These are phyloP conservation scores for Motacilla tschutschensis DNA, from an alignment of 2,113 vertebrate genomes.

Conservation along the genomic window DNA sequence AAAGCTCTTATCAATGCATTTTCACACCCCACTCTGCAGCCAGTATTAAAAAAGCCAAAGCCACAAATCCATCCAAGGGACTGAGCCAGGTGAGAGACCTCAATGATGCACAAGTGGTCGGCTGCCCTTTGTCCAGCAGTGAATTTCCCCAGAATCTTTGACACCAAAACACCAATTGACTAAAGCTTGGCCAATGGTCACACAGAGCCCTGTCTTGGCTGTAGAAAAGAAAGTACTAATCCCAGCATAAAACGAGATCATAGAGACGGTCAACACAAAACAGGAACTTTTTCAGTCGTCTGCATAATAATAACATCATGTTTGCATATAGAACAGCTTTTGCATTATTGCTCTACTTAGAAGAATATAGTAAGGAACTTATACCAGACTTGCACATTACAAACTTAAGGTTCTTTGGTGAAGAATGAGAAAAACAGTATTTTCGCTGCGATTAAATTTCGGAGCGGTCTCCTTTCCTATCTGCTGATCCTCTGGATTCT, in stretches of 20 bases:
- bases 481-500: slow-evolving; percentile 84
- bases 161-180: background rate
- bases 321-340: slow-evolving; percentile 83
- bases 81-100: background rate
- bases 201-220: slow-evolving; percentile 58
- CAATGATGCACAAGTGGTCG: background rate
- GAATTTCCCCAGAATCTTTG: slow-evolving; percentile 11
- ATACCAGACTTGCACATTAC: slow-evolving; percentile 80
- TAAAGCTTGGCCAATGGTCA: slow-evolving; percentile 61
- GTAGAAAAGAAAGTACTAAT: slow-evolving; percentile 57
- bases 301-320: slow-evolving; percentile 73
- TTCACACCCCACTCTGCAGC: fast-evolving
- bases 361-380: slow-evolving; percentile 78
- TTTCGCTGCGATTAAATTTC: slow-evolving; percentile 61
- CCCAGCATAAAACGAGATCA: slow-evolving; percentile 63
- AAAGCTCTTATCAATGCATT: fast-evolving
- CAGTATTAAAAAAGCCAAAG: background rate
- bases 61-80: background rate
- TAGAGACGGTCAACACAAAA: slow-evolving; percentile 61
- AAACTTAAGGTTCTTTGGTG: slow-evolving; percentile 89
- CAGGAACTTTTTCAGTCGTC: slow-evolving; percentile 55
- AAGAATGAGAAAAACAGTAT: slow-evolving; percentile 82
- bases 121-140: background rate
- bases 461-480: slow-evolving; percentile 68
- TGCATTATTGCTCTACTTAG: slow-evolving; percentile 83